A percentile compares a stretch with the other conserved stretches of the same genome.
These are phyloP conservation scores for Acanthopagrus latus DNA, from an alignment of 2,797 vertebrate species.

Conservation along the genomic window DNA sequence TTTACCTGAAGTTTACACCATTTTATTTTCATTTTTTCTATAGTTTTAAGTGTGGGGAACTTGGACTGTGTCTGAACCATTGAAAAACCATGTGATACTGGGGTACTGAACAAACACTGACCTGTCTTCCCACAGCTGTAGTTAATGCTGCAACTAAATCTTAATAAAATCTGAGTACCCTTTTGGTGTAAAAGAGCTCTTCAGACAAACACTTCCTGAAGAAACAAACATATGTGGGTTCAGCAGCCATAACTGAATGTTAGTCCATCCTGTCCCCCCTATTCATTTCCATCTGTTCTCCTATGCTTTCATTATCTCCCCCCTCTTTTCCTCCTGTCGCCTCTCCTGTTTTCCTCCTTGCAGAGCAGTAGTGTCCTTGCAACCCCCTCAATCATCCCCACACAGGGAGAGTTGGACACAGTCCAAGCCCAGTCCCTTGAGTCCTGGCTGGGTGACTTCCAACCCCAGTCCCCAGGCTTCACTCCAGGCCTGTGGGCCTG, in stretches of 20 bases:
- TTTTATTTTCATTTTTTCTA: not conserved
- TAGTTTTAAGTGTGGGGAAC: too few relatives aligned
- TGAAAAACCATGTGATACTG: not conserved
- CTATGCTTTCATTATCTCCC: slow-evolving; percentile 53
- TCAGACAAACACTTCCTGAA: not conserved
- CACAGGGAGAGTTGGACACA: slow-evolving; percentile 72
- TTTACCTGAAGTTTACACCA: not conserved
- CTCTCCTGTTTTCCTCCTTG: slow-evolving; percentile 48
- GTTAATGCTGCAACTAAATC: not conserved
- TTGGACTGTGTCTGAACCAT: not conserved
- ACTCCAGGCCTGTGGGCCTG: slow-evolving; percentile 74
- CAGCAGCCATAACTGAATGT: slow-evolving; percentile 24
- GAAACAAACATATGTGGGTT: slow-evolving; percentile 18
- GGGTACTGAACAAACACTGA: not conserved
- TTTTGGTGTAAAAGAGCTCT: slow-evolving; percentile 9
- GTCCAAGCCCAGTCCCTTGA: slow-evolving; percentile 75
- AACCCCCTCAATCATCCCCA: slow-evolving; percentile 76
- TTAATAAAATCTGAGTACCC: not conserved
- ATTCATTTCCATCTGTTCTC: slow-evolving; percentile 62
- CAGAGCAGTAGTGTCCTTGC: slow-evolving; percentile 72
- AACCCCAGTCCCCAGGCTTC: slow-evolving; percentile 75
- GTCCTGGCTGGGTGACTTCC: slow-evolving; percentile 80
- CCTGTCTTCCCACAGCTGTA: not conserved
- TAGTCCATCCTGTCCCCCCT: slow-evolving; percentile 29
- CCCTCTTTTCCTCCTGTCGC: slow-evolving; percentile 39